These are phyloP conservation scores for Drosophila trapezifrons DNA, from an alignment of 1,140 invertebrate species.

Conservation along the genomic window DNA sequence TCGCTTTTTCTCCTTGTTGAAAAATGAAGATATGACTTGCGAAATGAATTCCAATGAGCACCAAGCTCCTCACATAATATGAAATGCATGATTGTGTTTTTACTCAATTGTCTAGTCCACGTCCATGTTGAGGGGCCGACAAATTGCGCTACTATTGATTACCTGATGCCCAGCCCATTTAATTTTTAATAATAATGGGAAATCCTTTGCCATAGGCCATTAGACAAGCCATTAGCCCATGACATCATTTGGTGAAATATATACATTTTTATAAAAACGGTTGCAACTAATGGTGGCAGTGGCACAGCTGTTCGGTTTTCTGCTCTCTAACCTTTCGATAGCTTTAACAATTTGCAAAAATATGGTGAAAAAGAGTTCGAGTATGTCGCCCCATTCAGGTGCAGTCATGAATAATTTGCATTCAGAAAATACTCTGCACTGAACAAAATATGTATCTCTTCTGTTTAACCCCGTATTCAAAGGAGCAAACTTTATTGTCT, in stretches of 20 bases:
- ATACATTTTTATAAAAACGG: slow-evolving; percentile 22
- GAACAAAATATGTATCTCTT: not conserved
- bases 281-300: slow-evolving; percentile 31
- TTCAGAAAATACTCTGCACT: slow-evolving; percentile 7
- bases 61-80: not conserved
- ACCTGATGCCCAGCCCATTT: slow-evolving; percentile 4
- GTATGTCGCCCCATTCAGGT: slow-evolving; percentile 31
- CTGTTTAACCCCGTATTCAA: no score
- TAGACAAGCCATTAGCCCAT: slow-evolving; percentile 41
- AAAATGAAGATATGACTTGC: slow-evolving; percentile 42
- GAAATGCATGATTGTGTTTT: slow-evolving; percentile 19
- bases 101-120: slow-evolving; percentile 18
- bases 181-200: slow-evolving; percentile 44
- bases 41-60: slow-evolving; percentile 43
- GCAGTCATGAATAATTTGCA: slow-evolving; percentile 50
- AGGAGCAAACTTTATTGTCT: no score
- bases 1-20: slow-evolving; percentile 10
- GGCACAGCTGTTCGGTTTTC: slow-evolving; percentile 38
- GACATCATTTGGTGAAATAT: slow-evolving; percentile 43
- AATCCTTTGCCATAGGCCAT: slow-evolving; percentile 26
- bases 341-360: slow-evolving; percentile 33
- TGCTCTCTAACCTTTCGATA: slow-evolving; percentile 33
- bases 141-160: slow-evolving; percentile 29
- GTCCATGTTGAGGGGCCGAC: slow-evolving; percentile 8
- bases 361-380: slow-evolving; percentile 12